Base-by-base conservation (phyloP, 2,888 invertebrate genomes). In the Pantelozetes paolii region DNA sequence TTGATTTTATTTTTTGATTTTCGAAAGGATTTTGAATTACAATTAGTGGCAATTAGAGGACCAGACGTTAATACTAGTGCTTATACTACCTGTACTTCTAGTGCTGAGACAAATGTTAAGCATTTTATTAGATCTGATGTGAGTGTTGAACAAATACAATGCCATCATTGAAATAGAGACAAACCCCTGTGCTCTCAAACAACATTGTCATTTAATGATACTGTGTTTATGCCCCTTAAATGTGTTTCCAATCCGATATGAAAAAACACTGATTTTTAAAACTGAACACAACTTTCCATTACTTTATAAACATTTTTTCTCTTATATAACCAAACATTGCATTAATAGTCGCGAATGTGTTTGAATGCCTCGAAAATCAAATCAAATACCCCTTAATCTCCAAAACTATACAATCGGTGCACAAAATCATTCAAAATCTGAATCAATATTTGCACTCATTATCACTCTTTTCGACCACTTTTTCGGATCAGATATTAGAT, bases 1-100 rank as follows among this genome's bases (percentile, higher is more conserved):
- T 36, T 64, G n/a, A 64, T 64, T 59, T 13, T 32, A 32, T 62
- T 62, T 32, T 32, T 28, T 15, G 5, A 54, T 23, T 28, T 62
- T 62, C 32, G 18, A 36, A n/a, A 64, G 45, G 69, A n/a, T n/a
- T n/a, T n/a, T n/a, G 69, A 69, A 26, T 26, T 42, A 40, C 45
- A 69, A 69, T 69, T 69, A 69, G 69, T 69, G 69, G 69, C 69
- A 45, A 45, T 45, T 69, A 69, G 69, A 69, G 45, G 69, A 69
- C 69, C 40, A 69, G 69, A 28, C 40, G 42, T 20, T 64, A 23
- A 45, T 69, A 69, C 40, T 45, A 69, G 18, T 26, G 28, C 28
- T 57, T 23, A 57, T 36, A 36, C 36, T 36, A 36, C 36, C 36
- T 8, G 6, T 6, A 26, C 57, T 28, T 30, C 54, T 54, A 54